phyloP scores from a whole-genome alignment of 2,888 invertebrate species.

The Portevinia maculata region DNA sequence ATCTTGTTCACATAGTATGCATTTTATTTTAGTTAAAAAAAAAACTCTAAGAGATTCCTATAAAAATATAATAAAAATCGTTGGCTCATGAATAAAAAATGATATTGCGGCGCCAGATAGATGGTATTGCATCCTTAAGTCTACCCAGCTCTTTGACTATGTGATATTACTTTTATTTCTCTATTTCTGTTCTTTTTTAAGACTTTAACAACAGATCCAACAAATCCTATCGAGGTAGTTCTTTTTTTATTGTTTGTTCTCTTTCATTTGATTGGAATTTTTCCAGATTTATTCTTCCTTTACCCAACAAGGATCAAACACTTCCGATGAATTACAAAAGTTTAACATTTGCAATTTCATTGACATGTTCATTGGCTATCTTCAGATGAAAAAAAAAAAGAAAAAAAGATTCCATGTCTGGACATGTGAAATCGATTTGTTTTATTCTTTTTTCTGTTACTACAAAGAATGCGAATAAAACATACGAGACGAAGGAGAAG shows the following conservation, averaged over 20 bases:
- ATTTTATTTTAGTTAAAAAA: not conserved
- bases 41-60: not conserved
- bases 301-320: slow-evolving; percentile 44
- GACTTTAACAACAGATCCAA: no score
- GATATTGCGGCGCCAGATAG: slow-evolving; percentile 4
- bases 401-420: slow-evolving; percentile 26
- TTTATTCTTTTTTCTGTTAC: not conserved
- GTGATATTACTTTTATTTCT: not conserved
- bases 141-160: not conserved
- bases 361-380: slow-evolving; percentile 47
- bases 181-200: no score
- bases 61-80: not conserved
- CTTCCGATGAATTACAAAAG: slow-evolving; percentile 43
- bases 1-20: no score
- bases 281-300: not conserved
- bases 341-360: slow-evolving; percentile 35
- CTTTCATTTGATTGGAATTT: slow-evolving; percentile 1
- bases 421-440: slow-evolving; percentile 3
- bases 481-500: not conserved
- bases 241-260: not conserved
- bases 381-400: not conserved
- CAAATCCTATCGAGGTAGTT: not conserved
- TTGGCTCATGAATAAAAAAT: slow-evolving; percentile 32
- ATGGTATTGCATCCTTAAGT: slow-evolving; percentile 10
- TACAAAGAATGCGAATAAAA: slow-evolving; percentile 25